Conservation (phyloP, 2,113 vertebrate genomes). For the Glareola pratincola region DNA sequence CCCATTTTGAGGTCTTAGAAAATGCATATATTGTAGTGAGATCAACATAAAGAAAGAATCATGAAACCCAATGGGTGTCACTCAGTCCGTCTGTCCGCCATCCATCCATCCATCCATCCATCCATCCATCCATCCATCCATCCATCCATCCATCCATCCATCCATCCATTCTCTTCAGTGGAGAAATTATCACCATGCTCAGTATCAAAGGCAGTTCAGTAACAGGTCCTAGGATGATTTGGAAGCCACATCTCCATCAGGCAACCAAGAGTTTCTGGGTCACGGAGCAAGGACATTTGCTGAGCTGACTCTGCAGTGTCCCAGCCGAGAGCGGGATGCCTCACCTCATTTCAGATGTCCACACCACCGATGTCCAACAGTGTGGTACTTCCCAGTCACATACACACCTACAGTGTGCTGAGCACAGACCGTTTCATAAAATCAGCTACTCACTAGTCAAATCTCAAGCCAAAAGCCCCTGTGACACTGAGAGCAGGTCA, state of each 20-base stretch:
- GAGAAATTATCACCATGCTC: neutral
- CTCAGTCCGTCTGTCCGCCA: fast-evolving
- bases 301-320: neutral
- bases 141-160: neutral
- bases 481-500: neutral
- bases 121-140: neutral
- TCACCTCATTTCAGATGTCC: neutral
- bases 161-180: neutral
- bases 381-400: neutral
- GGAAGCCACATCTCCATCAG: neutral
- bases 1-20: neutral
- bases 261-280: neutral
- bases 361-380: fast-evolving
- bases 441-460: neutral
- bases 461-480: neutral
- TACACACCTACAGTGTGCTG: neutral
- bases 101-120: neutral
- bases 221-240: neutral
- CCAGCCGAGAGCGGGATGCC: neutral
- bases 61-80: neutral
- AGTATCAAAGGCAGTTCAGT: neutral
- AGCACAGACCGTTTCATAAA: neutral
- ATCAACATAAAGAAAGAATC: neutral
- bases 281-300: fast-evolving
- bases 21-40: neutral